phyloP scores from a whole-genome alignment of 2,888 invertebrate species.

The Suillia variegata region DNA sequence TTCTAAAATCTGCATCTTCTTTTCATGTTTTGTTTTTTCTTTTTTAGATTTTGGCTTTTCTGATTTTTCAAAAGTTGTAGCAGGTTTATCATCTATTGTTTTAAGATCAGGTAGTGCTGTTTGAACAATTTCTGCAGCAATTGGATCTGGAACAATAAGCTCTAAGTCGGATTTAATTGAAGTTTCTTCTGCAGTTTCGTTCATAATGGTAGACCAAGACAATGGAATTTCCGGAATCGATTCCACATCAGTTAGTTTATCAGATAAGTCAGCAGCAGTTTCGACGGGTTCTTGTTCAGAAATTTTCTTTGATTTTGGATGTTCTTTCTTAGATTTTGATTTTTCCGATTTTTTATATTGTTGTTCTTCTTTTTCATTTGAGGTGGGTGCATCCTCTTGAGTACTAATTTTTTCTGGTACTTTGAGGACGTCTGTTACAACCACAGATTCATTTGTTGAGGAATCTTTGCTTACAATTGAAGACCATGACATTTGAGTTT shows the following conservation, averaged over 20 bases:
- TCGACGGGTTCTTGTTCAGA: background rate
- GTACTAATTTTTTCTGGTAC: no score
- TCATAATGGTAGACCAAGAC: no score
- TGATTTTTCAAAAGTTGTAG: no score
- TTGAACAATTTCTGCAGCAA: background rate
- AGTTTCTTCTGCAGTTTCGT: no score
- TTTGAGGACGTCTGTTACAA: no score
- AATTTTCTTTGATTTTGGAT: slow-evolving; percentile 12
- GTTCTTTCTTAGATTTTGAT: slow-evolving; percentile 27
- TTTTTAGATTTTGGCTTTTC: slow-evolving; percentile 13
- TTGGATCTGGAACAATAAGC: no score
- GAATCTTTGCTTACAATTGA: slow-evolving; percentile 16
- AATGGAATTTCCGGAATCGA: no score
- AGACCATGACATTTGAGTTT: no score
- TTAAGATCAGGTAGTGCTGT: background rate
- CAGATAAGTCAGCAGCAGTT: background rate
- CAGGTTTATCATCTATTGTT: no score
- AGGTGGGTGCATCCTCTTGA: no score
- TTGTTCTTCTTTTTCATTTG: background rate
- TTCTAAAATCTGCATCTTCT: background rate
- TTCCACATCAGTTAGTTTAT: background rate
- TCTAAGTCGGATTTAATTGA: no score
- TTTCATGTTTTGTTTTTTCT: slow-evolving; percentile 12
- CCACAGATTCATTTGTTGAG: no score
- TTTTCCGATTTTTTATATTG: background rate